Conservation (phyloP, 1,140 invertebrate genomes). For the Scaptomyza pallida region DNA sequence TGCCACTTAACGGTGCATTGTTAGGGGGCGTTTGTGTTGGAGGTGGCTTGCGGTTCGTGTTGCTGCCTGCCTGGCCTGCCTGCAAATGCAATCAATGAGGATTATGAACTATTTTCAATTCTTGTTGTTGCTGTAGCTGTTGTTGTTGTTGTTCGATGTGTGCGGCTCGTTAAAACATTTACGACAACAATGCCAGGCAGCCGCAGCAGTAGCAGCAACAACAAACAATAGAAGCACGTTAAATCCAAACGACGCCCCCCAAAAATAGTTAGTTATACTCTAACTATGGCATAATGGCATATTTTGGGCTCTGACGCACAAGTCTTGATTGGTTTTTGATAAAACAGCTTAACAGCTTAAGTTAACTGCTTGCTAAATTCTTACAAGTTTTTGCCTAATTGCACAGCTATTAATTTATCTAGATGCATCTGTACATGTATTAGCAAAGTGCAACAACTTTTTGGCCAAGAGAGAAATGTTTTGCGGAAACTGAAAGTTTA, state of each 20-base stretch:
- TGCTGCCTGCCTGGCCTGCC: constrained; percentile 1
- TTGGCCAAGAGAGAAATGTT: background rate
- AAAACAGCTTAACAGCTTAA: no score
- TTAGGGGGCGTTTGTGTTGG: background rate
- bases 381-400: background rate
- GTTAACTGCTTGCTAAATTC: no score
- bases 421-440: background rate
- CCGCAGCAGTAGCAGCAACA: constrained; percentile 18
- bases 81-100: constrained; percentile 62
- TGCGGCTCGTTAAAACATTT: constrained; percentile 41
- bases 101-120: constrained; percentile 72
- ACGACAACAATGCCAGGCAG: constrained; percentile 30
- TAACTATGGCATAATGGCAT: background rate
- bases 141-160: constrained; percentile 30
- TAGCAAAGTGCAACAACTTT: background rate
- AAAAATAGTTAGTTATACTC: background rate
- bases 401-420: background rate
- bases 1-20: constrained; percentile 40
- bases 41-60: background rate
- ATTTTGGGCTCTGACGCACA: background rate
- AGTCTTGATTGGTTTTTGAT: background rate
- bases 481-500: background rate
- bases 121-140: no score
- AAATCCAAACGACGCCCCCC: background rate
- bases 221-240: constrained; percentile 14